Evolutionary conservation across 2,888 invertebrate species (phyloP).

Genomic region (Dione vanillae): DNA sequence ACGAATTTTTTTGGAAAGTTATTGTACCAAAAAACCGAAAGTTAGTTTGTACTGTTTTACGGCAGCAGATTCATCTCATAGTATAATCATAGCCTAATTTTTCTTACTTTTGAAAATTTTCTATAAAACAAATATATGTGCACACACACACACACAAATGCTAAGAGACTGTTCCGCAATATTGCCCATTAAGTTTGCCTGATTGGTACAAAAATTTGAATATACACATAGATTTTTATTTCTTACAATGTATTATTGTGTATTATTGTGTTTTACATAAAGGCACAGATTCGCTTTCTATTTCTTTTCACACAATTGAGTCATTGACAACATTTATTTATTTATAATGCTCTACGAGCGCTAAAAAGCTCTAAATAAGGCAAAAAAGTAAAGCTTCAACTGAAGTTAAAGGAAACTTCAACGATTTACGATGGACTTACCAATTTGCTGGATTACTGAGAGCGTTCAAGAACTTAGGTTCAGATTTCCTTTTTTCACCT

Average conservation of each 20-base stretch:
- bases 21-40: too few relatives aligned
- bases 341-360: not conserved
- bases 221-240: not conserved
- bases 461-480: constrained; percentile 4
- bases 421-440: constrained; percentile 7
- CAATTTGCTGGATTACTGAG: constrained; percentile 3
- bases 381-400: constrained; percentile 1
- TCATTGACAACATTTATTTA: not conserved
- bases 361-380: constrained; percentile 13
- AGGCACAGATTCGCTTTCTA: too few relatives aligned
- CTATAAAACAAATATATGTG: too few relatives aligned
- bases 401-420: constrained; percentile 16
- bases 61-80: too few relatives aligned
- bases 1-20: too few relatives aligned
- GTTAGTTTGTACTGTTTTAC: too few relatives aligned
- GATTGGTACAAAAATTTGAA: too few relatives aligned
- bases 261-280: too few relatives aligned
- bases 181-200: not conserved
- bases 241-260: too few relatives aligned
- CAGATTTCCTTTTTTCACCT: not conserved
- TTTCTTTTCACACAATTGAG: not conserved
- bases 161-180: not conserved
- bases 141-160: too few relatives aligned
- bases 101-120: too few relatives aligned
- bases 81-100: too few relatives aligned